phyloP scores from a whole-genome alignment of 2,113 vertebrate species.

The Pseudorectes ferrugineus region DNA sequence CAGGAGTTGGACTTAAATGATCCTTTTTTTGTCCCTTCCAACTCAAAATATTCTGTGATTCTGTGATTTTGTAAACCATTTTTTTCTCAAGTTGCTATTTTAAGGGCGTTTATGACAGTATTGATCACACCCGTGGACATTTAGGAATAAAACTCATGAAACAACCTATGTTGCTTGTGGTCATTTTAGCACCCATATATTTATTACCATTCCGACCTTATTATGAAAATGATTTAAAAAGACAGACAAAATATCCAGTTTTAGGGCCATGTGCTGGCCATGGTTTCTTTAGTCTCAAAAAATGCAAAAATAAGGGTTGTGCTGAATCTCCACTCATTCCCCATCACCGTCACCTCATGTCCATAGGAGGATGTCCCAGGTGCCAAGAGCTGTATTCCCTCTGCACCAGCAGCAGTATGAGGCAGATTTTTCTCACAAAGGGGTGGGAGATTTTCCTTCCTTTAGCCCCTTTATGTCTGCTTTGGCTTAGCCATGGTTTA shows the following conservation, averaged over 20 bases:
- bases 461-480: background rate
- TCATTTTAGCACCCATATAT: background rate
- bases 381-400: background rate
- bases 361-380: background rate
- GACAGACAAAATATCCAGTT: background rate
- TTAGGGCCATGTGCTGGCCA: rapidly evolving
- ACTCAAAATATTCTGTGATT: background rate
- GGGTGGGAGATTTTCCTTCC: rapidly evolving
- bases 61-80: background rate
- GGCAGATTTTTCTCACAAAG: background rate
- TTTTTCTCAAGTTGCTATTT: background rate
- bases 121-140: background rate
- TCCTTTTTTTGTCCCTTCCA: background rate
- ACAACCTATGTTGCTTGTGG: background rate
- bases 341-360: rapidly evolving
- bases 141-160: background rate
- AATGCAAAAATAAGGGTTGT: background rate
- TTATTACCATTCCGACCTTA: background rate
- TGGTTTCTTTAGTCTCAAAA: background rate
- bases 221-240: background rate
- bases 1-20: background rate
- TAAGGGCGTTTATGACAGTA: background rate
- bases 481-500: background rate
- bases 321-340: background rate
- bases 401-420: background rate